Evolutionary conservation across 2,113 vertebrate genomes (phyloP).

Genomic region (Nesoenas mayeri): DNA sequence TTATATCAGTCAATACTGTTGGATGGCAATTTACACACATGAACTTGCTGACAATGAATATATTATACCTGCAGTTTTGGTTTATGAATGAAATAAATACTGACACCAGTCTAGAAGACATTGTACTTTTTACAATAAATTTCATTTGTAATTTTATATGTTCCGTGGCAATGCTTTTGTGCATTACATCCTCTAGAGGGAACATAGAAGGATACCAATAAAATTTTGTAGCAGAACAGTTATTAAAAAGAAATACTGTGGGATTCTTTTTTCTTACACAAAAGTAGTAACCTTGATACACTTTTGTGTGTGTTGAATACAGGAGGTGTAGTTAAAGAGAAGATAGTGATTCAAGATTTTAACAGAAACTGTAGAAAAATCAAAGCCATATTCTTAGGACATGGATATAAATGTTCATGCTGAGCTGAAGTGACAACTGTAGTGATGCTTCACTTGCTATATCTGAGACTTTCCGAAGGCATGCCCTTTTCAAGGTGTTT

Average conservation of each 20-base stretch:
- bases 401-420: neutral
- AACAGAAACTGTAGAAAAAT: neutral
- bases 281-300: constrained; percentile 64
- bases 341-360: neutral
- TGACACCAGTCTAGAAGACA: constrained; percentile 82
- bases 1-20: constrained; percentile 80
- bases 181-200: constrained; percentile 90
- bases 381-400: neutral
- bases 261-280: constrained; percentile 72
- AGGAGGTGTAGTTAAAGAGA: neutral
- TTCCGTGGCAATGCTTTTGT: constrained; percentile 94
- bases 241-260: constrained; percentile 91
- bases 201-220: constrained; percentile 92
- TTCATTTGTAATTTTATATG: constrained; percentile 98
- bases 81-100: constrained; percentile 88
- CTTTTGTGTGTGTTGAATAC: constrained; percentile 35
- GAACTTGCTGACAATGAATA: constrained; percentile 83
- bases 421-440: neutral
- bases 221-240: constrained; percentile 98
- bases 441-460: neutral
- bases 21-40: constrained; percentile 80
- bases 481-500: neutral
- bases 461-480: neutral
- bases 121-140: constrained; percentile 90
- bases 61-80: constrained; percentile 78